phyloP scores from a whole-genome alignment of 2,888 invertebrate species.

The Dolomedes plantarius region DNA sequence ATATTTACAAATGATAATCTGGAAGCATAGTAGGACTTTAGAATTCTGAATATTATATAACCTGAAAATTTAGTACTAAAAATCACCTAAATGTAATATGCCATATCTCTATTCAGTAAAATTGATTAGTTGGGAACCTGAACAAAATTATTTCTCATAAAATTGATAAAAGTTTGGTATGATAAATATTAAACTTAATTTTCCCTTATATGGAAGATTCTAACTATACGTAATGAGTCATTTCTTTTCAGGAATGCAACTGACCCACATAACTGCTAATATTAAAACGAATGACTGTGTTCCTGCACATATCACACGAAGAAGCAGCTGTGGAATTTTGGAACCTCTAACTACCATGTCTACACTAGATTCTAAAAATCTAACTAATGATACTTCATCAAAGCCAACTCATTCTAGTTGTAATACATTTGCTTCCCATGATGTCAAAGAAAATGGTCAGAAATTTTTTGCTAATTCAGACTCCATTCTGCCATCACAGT shows the following conservation, averaged over 20 bases:
- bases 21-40: no score
- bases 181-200: no score
- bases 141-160: no score
- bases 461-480: constrained; percentile 38
- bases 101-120: no score
- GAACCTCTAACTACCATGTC: constrained; percentile 35
- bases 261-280: constrained; percentile 5
- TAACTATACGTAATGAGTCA: no score
- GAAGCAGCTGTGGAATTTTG: constrained; percentile 64
- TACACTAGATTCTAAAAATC: constrained; percentile 40
- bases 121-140: no score
- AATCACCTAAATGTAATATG: no score
- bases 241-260: constrained; percentile 39
- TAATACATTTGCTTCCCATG: constrained; percentile 35
- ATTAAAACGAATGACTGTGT: constrained; percentile 21
- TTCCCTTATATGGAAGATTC: no score
- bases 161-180: no score
- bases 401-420: constrained; percentile 31
- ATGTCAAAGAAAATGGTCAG: constrained; percentile 7
- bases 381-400: constrained; percentile 25
- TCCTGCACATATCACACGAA: constrained; percentile 23
- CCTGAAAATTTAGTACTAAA: no score
- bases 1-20: no score
- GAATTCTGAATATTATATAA: no score
- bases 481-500: constrained; percentile 34